Evolutionary conservation across 2,888 invertebrate species (phyloP).

Genomic region (Tiliacea citrago): DNA sequence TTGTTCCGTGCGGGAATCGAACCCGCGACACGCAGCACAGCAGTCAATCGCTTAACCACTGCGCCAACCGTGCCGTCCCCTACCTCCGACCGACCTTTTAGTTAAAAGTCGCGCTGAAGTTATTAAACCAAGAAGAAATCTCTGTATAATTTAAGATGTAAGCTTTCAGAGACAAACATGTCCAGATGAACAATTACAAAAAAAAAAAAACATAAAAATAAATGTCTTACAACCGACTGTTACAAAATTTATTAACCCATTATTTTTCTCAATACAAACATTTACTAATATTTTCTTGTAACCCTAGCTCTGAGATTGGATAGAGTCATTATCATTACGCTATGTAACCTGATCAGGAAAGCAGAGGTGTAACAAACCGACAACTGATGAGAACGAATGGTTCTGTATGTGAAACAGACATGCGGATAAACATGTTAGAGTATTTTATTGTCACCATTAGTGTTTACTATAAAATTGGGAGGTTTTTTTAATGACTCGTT

Average conservation of each 20-base stretch:
- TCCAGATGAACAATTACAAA: constrained; percentile 23
- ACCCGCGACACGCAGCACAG: too few species aligned
- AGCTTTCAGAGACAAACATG: neutral
- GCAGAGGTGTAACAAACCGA: constrained; percentile 54
- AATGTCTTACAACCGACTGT: constrained; percentile 7
- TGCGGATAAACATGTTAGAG: constrained; percentile 69
- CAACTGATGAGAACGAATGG: constrained; percentile 66
- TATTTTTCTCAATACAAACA: constrained; percentile 55
- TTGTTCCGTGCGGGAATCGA: too few species aligned
- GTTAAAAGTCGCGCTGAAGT: too few species aligned
- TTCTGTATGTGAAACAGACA: constrained; percentile 60
- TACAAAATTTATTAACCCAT: constrained; percentile 46
- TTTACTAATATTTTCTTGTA: constrained; percentile 67
- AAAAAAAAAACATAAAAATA: constrained; percentile 7
- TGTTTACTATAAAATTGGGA: constrained; percentile 53
- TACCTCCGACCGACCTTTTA: too few species aligned
- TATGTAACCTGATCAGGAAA: constrained; percentile 65
- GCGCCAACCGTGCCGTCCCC: too few species aligned
- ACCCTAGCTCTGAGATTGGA: constrained; percentile 59
- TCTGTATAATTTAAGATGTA: neutral
- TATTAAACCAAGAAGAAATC: too few species aligned
- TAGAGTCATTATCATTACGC: constrained; percentile 72
- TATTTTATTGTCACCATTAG: constrained; percentile 66
- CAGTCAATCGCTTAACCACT: too few species aligned
- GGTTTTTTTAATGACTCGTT: constrained; percentile 26